phyloP scores from a whole-genome alignment of 1,140 invertebrate species.

The Mamestra configurata region DNA sequence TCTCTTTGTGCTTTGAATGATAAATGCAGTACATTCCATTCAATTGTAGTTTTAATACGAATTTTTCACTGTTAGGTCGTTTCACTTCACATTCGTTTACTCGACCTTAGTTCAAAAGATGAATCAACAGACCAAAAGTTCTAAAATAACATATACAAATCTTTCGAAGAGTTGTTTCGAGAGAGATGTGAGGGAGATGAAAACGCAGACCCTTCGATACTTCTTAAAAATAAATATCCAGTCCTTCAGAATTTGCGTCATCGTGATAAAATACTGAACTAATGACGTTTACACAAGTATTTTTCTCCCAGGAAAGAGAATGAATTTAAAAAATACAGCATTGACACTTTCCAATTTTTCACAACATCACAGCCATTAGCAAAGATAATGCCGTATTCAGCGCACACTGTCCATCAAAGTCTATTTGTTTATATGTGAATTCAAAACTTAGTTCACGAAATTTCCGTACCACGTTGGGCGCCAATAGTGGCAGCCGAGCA shows the following conservation, averaged over 20 bases:
- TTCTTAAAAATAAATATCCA: not conserved
- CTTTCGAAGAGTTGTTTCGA: not conserved
- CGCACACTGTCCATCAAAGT: constrained; percentile 19
- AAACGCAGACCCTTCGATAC: not conserved
- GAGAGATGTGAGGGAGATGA: not conserved
- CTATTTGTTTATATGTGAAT: constrained; percentile 25
- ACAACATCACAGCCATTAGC: constrained; percentile 8
- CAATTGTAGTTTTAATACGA: too few relatives aligned
- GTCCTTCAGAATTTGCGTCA: not conserved
- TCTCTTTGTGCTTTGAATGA: not conserved
- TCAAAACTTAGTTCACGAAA: not conserved
- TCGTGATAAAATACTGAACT: not conserved
- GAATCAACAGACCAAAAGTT: too few relatives aligned
- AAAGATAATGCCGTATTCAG: constrained; percentile 20
- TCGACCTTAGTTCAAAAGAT: too few relatives aligned
- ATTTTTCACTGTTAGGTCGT: too few relatives aligned
- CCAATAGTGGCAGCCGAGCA: not conserved
- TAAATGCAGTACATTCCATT: not conserved
- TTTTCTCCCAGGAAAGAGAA: not conserved
- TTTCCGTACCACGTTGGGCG: constrained; percentile 15
- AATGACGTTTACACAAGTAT: too few relatives aligned
- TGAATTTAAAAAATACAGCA: not conserved
- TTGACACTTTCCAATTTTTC: constrained; percentile 27
- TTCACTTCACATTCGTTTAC: too few relatives aligned
- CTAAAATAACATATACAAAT: too few relatives aligned